Evolutionary conservation across 2,888 invertebrate genomes (phyloP), one percentile per base, ranked within the genome.

Genomic region (Ashinkailepas kermadecensis): DNA sequence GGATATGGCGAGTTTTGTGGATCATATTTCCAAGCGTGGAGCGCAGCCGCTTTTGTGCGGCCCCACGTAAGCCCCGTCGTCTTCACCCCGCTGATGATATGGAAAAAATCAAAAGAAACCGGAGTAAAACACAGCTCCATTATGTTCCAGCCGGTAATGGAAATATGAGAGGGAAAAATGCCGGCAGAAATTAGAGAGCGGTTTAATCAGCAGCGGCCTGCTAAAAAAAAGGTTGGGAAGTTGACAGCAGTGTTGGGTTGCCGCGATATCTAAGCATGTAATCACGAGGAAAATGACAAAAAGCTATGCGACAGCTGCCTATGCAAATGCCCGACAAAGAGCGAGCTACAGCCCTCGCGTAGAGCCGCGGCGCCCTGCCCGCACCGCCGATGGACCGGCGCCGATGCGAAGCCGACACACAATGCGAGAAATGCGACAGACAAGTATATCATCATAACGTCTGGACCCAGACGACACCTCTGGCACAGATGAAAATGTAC

Each of bases 271-370:
- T 70, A 70, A 70, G 39, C 70, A 70, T 15, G 39, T 39, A 70
- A 70, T 70, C 70, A 70, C 70, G 70, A 23, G 70, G 12, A 70
- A 70, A 70, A 70, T 70, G 23, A 39, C 13, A 70, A 70, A 70
- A 70, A 70, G 59, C 39, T 13, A 15, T 39, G 23, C 25, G 23
- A 10, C 70, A 70, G 70, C 25, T 70, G 39, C 39, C 39, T 70
- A 70, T 70, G 70, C 70, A 70, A 70, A 70, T 70, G 70, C 7
- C 25, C 13, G 70, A 70, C 70, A 70, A 70, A 70, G 70, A 70
- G 13, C 15, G 70, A 70, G 15, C 39, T 39, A 15, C 13, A 11
- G 70, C 39, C 39, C 39, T 39, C 39, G 39, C 39, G 39, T 4
- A 39, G 39, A 39, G 39, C 39, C 39, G 39, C 39, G 39, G 1